Conservation (phyloP, 2,888 invertebrate genomes). For the Holacanthella duospinosa region DNA sequence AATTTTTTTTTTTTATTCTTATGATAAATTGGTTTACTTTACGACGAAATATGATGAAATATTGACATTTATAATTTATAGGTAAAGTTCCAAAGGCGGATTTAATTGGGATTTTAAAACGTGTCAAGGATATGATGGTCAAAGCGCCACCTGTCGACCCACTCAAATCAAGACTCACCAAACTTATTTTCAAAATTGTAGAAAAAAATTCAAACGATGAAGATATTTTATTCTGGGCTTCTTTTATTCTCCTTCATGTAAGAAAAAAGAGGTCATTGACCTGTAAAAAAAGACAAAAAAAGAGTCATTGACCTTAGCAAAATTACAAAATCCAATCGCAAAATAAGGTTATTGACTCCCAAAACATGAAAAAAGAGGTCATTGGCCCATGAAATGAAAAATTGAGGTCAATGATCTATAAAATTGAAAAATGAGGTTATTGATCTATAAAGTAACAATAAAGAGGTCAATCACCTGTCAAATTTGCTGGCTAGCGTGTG, state of each 20-base stretch:
- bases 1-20: too few relatives aligned
- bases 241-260: slow-evolving; percentile 34
- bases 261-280: background rate
- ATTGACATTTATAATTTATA: background rate
- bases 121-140: slow-evolving; percentile 11
- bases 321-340: too few relatives aligned
- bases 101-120: slow-evolving; percentile 8
- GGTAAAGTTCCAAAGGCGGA: slow-evolving; percentile 10
- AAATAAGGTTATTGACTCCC: too few relatives aligned
- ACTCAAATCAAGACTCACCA: slow-evolving; percentile 15
- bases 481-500: too few relatives aligned
- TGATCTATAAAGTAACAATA: too few relatives aligned
- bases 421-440: too few relatives aligned
- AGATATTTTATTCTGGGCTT: slow-evolving; percentile 35
- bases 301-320: too few relatives aligned
- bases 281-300: background rate
- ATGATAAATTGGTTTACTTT: background rate
- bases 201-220: slow-evolving; percentile 34
- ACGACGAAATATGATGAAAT: background rate
- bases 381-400: too few relatives aligned
- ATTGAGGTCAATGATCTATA: too few relatives aligned
- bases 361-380: too few relatives aligned
- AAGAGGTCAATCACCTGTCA: too few relatives aligned
- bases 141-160: slow-evolving; percentile 13
- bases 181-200: slow-evolving; percentile 32